Conservation (phyloP, 2,113 vertebrate species). For the Spilogale gracilis region DNA sequence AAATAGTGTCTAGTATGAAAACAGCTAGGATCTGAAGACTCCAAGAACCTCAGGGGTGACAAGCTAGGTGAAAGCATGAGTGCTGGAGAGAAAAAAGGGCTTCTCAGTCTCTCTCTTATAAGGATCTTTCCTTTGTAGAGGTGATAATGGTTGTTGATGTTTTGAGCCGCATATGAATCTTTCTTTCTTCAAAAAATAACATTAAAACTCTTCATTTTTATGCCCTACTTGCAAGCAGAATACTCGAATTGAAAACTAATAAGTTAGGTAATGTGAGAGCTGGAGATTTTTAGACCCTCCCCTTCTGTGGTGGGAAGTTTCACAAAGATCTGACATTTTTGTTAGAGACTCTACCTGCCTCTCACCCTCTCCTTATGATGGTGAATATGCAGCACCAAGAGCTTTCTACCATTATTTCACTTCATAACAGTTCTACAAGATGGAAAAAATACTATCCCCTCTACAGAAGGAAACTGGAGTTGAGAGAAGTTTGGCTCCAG, state of each 20-base stretch:
- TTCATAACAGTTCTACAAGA: neutral
- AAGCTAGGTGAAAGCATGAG: neutral
- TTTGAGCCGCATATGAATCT: neutral
- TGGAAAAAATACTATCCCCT: neutral
- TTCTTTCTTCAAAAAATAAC: neutral
- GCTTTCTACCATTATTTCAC: neutral
- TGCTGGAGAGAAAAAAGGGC: neutral
- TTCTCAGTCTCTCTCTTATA: neutral
- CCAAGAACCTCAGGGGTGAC: neutral
- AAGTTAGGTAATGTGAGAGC: neutral
- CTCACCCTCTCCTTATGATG: neutral
- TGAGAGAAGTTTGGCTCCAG: neutral
- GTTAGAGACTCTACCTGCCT: neutral
- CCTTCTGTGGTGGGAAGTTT: neutral
- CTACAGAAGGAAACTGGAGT: neutral
- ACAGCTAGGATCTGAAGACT: slow-evolving; percentile 30
- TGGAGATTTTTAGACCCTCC: neutral
- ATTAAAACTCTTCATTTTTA: slow-evolving; percentile 9
- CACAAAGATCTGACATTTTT: neutral
- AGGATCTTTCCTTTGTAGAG: neutral
- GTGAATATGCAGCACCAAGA: neutral
- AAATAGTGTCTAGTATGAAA: slow-evolving; percentile 30
- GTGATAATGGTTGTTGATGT: neutral
- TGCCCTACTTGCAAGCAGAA: neutral
- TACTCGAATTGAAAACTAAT: neutral